phyloP scores from a whole-genome alignment of 2,888 invertebrate species.

The Chorisops tibialis region DNA sequence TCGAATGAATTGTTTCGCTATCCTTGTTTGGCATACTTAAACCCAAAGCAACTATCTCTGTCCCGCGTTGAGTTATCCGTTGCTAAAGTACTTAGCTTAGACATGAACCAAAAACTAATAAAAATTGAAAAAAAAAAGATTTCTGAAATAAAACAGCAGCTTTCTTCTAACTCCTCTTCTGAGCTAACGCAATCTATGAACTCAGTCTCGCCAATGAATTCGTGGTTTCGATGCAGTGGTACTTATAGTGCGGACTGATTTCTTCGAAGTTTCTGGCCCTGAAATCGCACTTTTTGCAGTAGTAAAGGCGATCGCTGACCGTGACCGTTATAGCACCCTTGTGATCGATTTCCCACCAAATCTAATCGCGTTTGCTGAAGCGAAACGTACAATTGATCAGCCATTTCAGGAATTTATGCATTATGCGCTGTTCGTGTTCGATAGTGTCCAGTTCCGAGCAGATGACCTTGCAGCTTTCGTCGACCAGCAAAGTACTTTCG shows the following conservation, averaged over 20 bases:
- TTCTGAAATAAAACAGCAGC: too few species aligned
- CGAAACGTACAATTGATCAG: not conserved
- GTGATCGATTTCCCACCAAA: not conserved
- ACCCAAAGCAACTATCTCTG: too few species aligned
- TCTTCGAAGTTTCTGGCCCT: not conserved
- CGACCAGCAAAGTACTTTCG: not conserved
- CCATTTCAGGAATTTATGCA: not conserved
- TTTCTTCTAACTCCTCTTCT: too few species aligned
- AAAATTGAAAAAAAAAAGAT: too few species aligned
- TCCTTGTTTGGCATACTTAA: too few species aligned
- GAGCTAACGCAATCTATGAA: not conserved
- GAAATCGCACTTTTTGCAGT: conserved; percentile 6
- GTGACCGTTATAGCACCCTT: not conserved
- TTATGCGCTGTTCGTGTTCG: not conserved
- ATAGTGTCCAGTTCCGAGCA: conserved; percentile 1
- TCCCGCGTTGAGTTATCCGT: too few species aligned
- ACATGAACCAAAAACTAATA: too few species aligned
- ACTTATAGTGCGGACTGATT: conserved; percentile 2
- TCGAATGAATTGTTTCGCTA: too few species aligned
- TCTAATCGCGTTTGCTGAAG: not conserved
- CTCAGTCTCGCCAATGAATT: too few species aligned
- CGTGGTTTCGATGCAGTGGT: not conserved
- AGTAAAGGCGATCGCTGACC: not conserved
- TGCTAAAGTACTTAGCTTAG: too few species aligned
- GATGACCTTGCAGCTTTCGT: not conserved